Base-by-base conservation (phyloP, 2,797 vertebrate species). In the Bucorvus abyssinicus region DNA sequence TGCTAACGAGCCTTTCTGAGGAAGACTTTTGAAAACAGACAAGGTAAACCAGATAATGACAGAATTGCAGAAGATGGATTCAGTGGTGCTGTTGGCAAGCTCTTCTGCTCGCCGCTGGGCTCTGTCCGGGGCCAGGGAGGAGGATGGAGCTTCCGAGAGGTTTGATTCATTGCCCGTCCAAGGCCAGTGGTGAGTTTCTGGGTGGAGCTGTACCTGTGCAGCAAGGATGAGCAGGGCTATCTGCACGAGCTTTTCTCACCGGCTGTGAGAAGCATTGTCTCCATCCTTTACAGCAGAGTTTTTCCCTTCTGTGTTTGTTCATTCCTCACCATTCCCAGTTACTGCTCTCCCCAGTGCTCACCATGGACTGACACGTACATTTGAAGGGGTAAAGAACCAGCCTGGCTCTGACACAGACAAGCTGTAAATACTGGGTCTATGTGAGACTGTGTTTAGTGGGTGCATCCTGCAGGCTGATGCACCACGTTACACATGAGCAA, bases 31-130 rank as follows among this genome's bases (percentile, higher is more conserved):
- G 21, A 42, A 79, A 89, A 64, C 8, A 16, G 29, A 55, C 57
- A 68, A 56, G n/a, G n/a, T 63, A 44, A 38, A 79, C 3, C 36
- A 56, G 47, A 68, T 56, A 44, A n/a, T 50, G 50, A 40, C 4
- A 12, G 17, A 32, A 68, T 73, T 52, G 32, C 44, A 40, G 22
- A 40, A 36, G 15, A 21, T 57, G 64, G 44, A 32, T 29, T 59
- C 29, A 29, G 30, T 40, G 38, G 29, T 75, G 68, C n/a, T 47
- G 44, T 57, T 38, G 22, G 29, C n/a, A 64, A 52, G 29, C 30
- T 22, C 11, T 27, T 63, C 38, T 7, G 6, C 61, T 74, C 3
- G 0, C 36, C 73, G 55, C 15, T 1, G 2, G n/a, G 38, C 9
- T 80, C 38, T 92, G 47, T 79, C 18, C 68, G 52, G 36, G 38